Evolutionary conservation across 1,140 invertebrate genomes (phyloP), one percentile per base, ranked within the genome.

Genomic region (Choristoneura fumiferana): DNA sequence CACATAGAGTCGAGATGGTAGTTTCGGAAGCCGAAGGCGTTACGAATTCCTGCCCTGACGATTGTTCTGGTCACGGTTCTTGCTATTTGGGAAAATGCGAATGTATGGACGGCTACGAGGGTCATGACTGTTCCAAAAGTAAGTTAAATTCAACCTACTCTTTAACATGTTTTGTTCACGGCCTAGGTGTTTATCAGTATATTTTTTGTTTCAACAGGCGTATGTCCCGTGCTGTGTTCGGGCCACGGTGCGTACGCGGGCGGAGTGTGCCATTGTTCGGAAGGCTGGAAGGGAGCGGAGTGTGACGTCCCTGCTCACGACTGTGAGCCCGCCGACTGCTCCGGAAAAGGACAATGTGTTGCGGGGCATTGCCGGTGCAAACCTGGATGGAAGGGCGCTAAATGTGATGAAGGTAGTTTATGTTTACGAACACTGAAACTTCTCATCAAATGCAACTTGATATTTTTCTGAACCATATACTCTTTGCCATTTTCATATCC

Each of bases 201-300:
- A 29, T 3, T 29, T n/a, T 29, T 29, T 29, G 22, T 29, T 3
- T 29, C 22, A 29, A 29, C 75, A 94, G 92, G 96, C 89, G 94
- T 98, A n/a, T 99, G 98, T 91, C 98, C 98, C 33, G 96, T 98
- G 1, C 91, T 99, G 54, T 99, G 98, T 90, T 98, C 96, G 63
- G 97, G 96, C 58, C 97, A 99, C 78, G 98, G 98, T 17, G 94
- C 97, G 73, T 99, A 99, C 83, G 95, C 96, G 15, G 96, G 96
- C 49, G 98, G 98, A 12, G 90, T 97, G 65, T 99, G 98, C 89
- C 95, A 97, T 76, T 99, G 98, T 87, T 96, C 98, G 84, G 95
- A 97, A 71, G 97, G 98, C 40, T 99, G 96, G 96, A 98, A 98
- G 90, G 98, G 98, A 29, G 92, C 94, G 14, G 97, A 99, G 90